Base-by-base conservation (phyloP, 1,140 invertebrate genomes). In the Caenorhabditis tropicalis region DNA sequence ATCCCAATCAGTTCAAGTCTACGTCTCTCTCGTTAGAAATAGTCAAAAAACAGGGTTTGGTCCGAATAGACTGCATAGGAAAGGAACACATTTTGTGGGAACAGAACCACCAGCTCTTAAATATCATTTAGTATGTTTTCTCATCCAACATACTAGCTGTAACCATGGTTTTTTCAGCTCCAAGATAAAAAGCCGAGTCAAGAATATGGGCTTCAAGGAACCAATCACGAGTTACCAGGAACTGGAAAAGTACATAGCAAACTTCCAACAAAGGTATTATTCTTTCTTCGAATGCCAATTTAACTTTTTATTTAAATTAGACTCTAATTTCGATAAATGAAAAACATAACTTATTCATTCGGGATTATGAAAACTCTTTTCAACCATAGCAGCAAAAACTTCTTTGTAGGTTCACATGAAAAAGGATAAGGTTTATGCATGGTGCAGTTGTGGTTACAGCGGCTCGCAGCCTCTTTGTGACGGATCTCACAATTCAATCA, bases 361-460 rank as follows among this genome's bases (percentile, higher is more conserved):
- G n/a, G n/a, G n/a, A n/a, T n/a, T n/a, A n/a, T n/a, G n/a, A n/a
- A n/a, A n/a, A n/a, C n/a, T n/a, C n/a, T n/a, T n/a, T n/a, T n/a
- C n/a, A n/a, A n/a, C n/a, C n/a, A n/a, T n/a, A n/a, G n/a, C n/a
- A n/a, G n/a, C n/a, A n/a, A n/a, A n/a, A n/a, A n/a, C n/a, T n/a
- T n/a, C 49, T 51, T 56, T 79, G 15, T 16, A 84, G 83, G 81
- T 85, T 10, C 81, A 82, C 21, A 85, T 85, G 83, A 90, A 94
- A 89, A 92, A 92, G 91, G 94, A 94, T 31, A 97, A 97, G 92
- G 94, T 91, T n/a, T 99, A 99, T 91, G 91, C 92, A 19, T 99
- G 96, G 96, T 99, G 97, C 92, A 91, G 95, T 3, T 99, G 98
- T 93, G 97, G 98, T 4, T 94, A 94, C 81, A 98, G 96, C 88